Percentiles rank a stretch among this genome's conserved stretches.
These are phyloP conservation scores for Paratrypauchen microcephalus DNA, from an alignment of 2,797 vertebrate genomes.

Conservation along the genomic window DNA sequence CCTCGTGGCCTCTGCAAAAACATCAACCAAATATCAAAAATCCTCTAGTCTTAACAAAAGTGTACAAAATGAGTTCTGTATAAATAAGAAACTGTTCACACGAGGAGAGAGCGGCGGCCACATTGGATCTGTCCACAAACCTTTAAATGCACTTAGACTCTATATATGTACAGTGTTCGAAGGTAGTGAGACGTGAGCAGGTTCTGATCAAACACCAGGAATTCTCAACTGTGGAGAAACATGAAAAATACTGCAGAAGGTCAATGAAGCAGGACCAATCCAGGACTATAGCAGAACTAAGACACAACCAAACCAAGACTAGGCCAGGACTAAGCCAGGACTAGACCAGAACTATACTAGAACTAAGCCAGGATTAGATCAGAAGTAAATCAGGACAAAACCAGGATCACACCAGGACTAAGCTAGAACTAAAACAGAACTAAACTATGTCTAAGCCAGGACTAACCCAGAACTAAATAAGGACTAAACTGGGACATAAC, in stretches of 20 bases:
- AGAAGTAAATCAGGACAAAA: too few relatives aligned
- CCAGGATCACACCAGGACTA: too few relatives aligned
- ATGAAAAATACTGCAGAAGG: neutral
- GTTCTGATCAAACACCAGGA: neutral
- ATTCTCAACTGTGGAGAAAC: neutral
- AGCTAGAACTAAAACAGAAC: too few relatives aligned
- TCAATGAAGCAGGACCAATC: neutral
- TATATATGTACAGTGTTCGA: slow-evolving; percentile 24
- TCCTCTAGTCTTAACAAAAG: slow-evolving; percentile 73
- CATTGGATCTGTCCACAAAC: slow-evolving; percentile 57
- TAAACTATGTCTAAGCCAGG: too few relatives aligned
- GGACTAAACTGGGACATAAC: too few relatives aligned
- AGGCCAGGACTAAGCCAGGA: too few relatives aligned
- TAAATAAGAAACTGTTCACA: slow-evolving; percentile 84
- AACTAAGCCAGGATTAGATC: too few relatives aligned
- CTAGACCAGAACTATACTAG: too few relatives aligned
- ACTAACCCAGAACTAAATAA: too few relatives aligned
- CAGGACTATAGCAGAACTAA: too few relatives aligned
- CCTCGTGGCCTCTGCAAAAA: slow-evolving; percentile 70
- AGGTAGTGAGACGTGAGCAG: neutral
- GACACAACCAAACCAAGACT: too few relatives aligned
- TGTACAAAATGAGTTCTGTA: slow-evolving; percentile 85
- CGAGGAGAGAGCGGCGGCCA: slow-evolving; percentile 60
- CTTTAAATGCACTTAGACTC: slow-evolving; percentile 32
- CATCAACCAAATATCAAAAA: slow-evolving; percentile 75